phyloP scores from a whole-genome alignment of 2,797 vertebrate species.

The Epinephelus awoara region DNA sequence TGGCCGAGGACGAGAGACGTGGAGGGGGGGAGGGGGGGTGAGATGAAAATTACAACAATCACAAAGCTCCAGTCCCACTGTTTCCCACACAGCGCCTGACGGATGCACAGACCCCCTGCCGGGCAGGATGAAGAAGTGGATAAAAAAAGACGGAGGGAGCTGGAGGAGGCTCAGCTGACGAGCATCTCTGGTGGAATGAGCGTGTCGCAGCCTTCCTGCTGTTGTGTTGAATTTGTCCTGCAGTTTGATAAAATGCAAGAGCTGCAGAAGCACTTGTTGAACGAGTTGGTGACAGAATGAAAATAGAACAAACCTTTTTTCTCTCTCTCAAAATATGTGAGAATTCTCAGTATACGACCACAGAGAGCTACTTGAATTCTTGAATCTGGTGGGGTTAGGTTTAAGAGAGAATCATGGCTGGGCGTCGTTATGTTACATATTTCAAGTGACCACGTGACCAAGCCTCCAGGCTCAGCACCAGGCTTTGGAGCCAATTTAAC shows the following conservation, averaged over 20 bases:
- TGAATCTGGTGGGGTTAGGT: too few relatives aligned
- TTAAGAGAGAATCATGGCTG: too few relatives aligned
- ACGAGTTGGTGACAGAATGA: not conserved
- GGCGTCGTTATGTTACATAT: too few relatives aligned
- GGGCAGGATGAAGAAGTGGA: constrained; percentile 44
- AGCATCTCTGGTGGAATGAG: constrained; percentile 16
- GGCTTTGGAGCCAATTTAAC: too few relatives aligned
- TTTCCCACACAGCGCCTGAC: constrained; percentile 50
- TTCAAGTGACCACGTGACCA: too few relatives aligned
- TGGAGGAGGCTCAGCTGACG: constrained; percentile 50
- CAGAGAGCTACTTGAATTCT: too few relatives aligned
- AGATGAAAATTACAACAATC: constrained; percentile 80
- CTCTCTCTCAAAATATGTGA: too few relatives aligned
- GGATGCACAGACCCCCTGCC: constrained; percentile 31
- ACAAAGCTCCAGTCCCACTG: constrained; percentile 57
- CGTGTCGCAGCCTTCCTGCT: constrained; percentile 25
- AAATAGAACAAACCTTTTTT: not conserved
- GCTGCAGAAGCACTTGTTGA: constrained; percentile 18
- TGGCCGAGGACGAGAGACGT: constrained; percentile 73
- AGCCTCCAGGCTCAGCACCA: too few relatives aligned
- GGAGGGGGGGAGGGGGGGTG: constrained; percentile 32
- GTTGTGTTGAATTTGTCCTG: constrained; percentile 23
- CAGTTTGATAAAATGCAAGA: not conserved
- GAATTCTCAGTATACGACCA: too few relatives aligned
- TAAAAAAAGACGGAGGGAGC: constrained; percentile 37